Base-by-base conservation (phyloP, 2,113 vertebrate genomes). In the Progne subis region DNA sequence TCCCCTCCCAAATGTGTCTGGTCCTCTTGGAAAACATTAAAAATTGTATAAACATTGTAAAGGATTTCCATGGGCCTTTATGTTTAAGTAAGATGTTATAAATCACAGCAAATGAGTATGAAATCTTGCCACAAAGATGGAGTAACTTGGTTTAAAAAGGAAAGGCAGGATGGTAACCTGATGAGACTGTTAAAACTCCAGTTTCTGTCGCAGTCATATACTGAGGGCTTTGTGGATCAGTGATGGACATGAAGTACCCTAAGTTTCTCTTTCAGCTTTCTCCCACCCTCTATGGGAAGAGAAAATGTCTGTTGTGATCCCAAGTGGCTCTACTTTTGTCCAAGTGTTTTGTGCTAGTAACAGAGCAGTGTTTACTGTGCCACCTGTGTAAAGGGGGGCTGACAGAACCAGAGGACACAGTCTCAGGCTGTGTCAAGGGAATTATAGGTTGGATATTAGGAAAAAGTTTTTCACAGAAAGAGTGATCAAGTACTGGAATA, bases 21-120 rank as follows among this genome's bases (percentile, higher is more conserved):
- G 50, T 88, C 72, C 49, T 96, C 53, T 39, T 76, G 82, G 82
- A 94, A 96, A 96, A 92, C 63, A 53, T 71, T 83, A 56, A 93
- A 95, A 70, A 70, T 67, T 34, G 32, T 71, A 67, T 68, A 84
- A 93, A 82, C 53, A 53, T 59, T 68, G 21, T 86, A 86, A 94
- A 90, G 82, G 47, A 84, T 94, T 96, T 93, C 60, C 46, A 70
- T 1, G 7, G 56, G 59, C 32, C 82, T 83, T 93, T 68, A 56
- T 90, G 44, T 68, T 91, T 86, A 67, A 90, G 67, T 59, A 75
- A 91, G 64, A 47, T 37, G 26, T 47, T 83, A 31, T n/a, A 92
- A 88, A 77, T 87, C 32, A 18, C 39, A 88, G 50, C 24, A 83
- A 86, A 83, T 47, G 64, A 67, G 29, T 67, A 63, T 28, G 82